Evolutionary conservation across 1,140 invertebrate genomes (phyloP), one percentile per base, ranked within the genome.

Genomic region (Lepidostoma basale): DNA sequence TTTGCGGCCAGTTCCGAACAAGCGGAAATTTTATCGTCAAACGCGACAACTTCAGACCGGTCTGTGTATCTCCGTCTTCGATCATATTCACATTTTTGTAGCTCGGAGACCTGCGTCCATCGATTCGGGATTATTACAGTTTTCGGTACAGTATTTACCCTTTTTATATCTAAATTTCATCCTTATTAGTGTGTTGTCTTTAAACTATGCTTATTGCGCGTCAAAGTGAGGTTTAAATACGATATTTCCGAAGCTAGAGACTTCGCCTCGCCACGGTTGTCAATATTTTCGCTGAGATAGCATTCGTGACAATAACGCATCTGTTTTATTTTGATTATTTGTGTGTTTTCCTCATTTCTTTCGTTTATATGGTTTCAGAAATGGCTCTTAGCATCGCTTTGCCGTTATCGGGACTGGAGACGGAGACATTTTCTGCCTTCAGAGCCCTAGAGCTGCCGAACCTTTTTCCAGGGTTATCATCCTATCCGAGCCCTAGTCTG

Each of bases 361-460:
- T 59, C 30, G 9, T 20, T 30, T 59, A 12, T n/a, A 59, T 14
- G 3, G 1, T 40, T 59, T 36, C 80, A 83, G 82, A 80, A 74
- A 83, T 83, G 82, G 82, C 80, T 80, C 76, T 83, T 74, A 79
- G 79, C 76, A 80, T 83, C 75, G 81, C 80, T 74, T 75, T 83
- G 78, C 82, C 81, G 71, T 74, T 81, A 62, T 75, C 76, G 64
- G 80, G 77, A 62, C 75, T 83, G 79, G 80, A 81, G 75, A 79
- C 80, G 44, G 82, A 82, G 40, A 79, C 78, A 74, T 83, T 81
- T 74, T 79, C 82, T 70, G 79, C 80, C 23, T 83, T 78, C 73
- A 80, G 75, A 73, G 76, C 77, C n/a, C 80, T 77, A 70, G 81
- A 74, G 69, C 79, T 83, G 70, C 82, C 81, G 75, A 79, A 81